Conservation (phyloP, 2,888 invertebrate genomes). For the Diaphora mendica region DNA sequence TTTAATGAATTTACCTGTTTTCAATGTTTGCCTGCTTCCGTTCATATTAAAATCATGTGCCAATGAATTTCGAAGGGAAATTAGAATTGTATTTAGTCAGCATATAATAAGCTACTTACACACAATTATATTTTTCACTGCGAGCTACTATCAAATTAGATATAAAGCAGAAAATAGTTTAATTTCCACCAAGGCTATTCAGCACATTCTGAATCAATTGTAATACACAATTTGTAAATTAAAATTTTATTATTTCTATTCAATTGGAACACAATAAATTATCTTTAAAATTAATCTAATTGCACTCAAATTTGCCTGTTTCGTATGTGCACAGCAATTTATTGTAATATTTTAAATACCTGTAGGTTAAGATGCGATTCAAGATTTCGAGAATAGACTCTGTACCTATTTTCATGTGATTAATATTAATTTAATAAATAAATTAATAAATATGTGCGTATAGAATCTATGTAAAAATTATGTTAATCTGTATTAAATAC, state of each 20-base stretch:
- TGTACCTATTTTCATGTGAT: constrained; percentile 80
- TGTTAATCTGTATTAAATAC: constrained; percentile 72
- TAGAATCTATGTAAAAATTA: constrained; percentile 58
- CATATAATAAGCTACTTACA: constrained; percentile 35
- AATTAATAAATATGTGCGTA: constrained; percentile 57
- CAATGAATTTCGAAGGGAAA: constrained; percentile 53
- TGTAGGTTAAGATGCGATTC: constrained; percentile 83
- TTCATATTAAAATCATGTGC: constrained; percentile 32
- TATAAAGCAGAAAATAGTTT: constrained; percentile 22
- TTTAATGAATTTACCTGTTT: not conserved
- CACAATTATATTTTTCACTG: constrained; percentile 23
- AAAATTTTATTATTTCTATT: constrained; percentile 29
- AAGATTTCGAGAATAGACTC: constrained; percentile 80
- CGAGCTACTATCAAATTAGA: constrained; percentile 24
- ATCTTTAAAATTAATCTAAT: constrained; percentile 80
- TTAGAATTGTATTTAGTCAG: constrained; percentile 26
- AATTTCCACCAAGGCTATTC: constrained; percentile 50
- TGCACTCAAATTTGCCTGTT: constrained; percentile 87
- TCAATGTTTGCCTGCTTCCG: not conserved
- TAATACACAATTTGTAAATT: constrained; percentile 28
- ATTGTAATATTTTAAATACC: constrained; percentile 87
- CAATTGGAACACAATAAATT: constrained; percentile 70
- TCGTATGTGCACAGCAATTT: constrained; percentile 87
- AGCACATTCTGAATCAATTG: constrained; percentile 44
- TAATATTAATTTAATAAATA: constrained; percentile 72